Percentiles rank a stretch among this genome's conserved stretches.
These are phyloP conservation scores for Acrocephalus scirpaceus DNA, from an alignment of 2,797 vertebrate species.

Conservation along the genomic window DNA sequence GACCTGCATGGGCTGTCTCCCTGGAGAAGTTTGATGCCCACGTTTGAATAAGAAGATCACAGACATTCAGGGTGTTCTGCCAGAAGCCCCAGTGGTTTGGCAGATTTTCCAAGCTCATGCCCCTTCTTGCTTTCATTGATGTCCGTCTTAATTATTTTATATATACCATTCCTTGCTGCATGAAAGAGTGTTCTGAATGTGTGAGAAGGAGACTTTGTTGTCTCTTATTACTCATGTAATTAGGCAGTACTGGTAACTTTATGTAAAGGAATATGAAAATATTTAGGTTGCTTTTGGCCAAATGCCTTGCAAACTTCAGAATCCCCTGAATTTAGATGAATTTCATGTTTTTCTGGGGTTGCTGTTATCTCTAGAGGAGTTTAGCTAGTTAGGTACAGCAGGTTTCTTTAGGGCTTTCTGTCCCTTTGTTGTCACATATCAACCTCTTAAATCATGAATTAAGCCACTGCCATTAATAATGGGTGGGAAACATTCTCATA, in stretches of 20 bases:
- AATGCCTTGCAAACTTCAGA: not conserved
- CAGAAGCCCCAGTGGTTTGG: conserved; percentile 26
- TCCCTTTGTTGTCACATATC: not conserved
- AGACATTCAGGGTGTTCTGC: conserved; percentile 5
- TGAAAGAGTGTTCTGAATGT: not conserved
- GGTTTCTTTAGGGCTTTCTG: not conserved
- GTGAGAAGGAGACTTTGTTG: conserved; percentile 42
- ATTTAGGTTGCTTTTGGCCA: conserved; percentile 23
- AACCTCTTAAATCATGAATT: not conserved
- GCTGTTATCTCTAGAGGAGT: not conserved
- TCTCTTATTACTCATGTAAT: conserved; percentile 48
- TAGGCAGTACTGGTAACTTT: conserved; percentile 51
- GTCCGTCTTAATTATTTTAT: conserved; percentile 36
- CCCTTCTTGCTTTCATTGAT: conserved; percentile 59
- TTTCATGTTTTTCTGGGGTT: not conserved
- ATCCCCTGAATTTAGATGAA: not conserved
- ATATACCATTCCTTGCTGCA: not conserved
- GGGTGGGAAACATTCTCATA: not conserved
- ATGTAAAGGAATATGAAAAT: conserved; percentile 58
- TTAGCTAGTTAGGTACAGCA: not conserved
- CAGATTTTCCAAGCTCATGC: conserved; percentile 14
- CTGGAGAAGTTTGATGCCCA: not conserved
- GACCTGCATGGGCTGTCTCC: not conserved
- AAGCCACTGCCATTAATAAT: not conserved
- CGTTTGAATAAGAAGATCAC: not conserved